phyloP scores from a whole-genome alignment of 2,113 vertebrate genomes.

The Percopsis transmontana region DNA sequence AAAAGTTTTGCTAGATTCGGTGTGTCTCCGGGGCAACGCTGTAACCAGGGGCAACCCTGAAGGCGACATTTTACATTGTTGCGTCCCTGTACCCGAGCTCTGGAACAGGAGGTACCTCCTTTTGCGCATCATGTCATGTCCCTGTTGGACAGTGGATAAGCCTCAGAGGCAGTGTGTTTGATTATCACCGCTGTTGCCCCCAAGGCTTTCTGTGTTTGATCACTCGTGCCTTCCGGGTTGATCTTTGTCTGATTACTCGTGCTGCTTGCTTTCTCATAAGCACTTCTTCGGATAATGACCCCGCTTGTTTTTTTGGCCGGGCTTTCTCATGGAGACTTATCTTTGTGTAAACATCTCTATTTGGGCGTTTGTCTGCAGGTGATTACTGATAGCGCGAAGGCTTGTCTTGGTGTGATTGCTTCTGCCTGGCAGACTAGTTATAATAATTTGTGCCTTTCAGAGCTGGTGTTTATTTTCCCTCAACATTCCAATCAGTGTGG shows the following conservation, averaged over 20 bases:
- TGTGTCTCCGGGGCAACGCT: too few relatives aligned
- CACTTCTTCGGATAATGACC: slow-evolving; percentile 29
- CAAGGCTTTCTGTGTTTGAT: slow-evolving; percentile 50
- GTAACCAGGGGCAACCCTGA: too few relatives aligned
- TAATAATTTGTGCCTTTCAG: slow-evolving; percentile 60
- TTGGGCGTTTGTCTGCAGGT: slow-evolving; percentile 32
- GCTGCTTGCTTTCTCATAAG: slow-evolving; percentile 37
- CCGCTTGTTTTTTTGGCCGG: slow-evolving; percentile 33
- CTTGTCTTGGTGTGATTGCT: slow-evolving; percentile 56
- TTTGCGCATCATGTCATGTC: too few relatives aligned
- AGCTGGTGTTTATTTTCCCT: slow-evolving; percentile 68
- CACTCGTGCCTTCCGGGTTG: slow-evolving; percentile 44
- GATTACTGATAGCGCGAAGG: slow-evolving; percentile 58
- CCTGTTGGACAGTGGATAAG: too few relatives aligned
- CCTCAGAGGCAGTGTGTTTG: too few relatives aligned
- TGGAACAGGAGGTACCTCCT: too few relatives aligned
- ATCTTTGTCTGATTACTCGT: slow-evolving; percentile 53
- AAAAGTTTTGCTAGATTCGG: not conserved
- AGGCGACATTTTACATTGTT: too few relatives aligned
- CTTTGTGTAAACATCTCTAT: slow-evolving; percentile 65
- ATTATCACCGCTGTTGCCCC: not conserved
- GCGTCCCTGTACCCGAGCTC: too few relatives aligned
- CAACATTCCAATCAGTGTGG: slow-evolving; percentile 70
- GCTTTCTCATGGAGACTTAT: slow-evolving; percentile 49
- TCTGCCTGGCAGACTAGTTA: slow-evolving; percentile 49